A percentile compares a stretch with the other conserved stretches of the same genome.
Conservation (phyloP, 64 coral and sea anemone genomes). For the Montipora foliosa region DNA sequence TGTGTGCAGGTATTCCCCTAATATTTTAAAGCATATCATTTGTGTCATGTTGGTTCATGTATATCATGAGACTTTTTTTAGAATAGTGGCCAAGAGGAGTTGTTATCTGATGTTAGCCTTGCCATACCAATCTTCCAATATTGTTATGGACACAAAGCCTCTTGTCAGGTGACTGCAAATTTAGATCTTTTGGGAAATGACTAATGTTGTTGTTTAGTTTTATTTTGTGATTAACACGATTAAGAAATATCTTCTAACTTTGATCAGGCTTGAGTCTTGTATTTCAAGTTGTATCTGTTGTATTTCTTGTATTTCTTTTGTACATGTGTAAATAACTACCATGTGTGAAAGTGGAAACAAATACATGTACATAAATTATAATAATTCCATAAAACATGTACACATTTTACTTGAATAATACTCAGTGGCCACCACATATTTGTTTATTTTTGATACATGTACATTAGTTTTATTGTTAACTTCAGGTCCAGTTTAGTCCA, state of each 20-base stretch:
- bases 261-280: not conserved
- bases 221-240: not conserved
- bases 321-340: too few relatives aligned
- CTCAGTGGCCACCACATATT: not conserved
- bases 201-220: slow-evolving; percentile 7
- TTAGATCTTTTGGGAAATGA: not conserved
- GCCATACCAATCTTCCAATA: slow-evolving; percentile 85
- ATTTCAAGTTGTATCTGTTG: too few relatives aligned
- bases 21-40: not conserved
- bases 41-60: not conserved
- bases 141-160: slow-evolving; percentile 86
- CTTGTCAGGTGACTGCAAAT: slow-evolving; percentile 69
- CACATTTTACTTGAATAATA: not conserved
- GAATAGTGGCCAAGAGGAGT: slow-evolving; percentile 56
- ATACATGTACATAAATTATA: too few relatives aligned
- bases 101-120: slow-evolving; percentile 45
- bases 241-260: not conserved
- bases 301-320: not conserved
- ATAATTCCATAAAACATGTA: too few relatives aligned
- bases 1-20: not conserved
- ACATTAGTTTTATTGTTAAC: slow-evolving; percentile 15
- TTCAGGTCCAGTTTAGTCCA: slow-evolving; percentile 70
- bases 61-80: not conserved
- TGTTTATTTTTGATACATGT: slow-evolving; percentile 2
- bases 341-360: too few relatives aligned